Evolutionary conservation across 2,888 invertebrate genomes (phyloP), one percentile per base, ranked within the genome.

Genomic region (Margaritifera margaritifera): DNA sequence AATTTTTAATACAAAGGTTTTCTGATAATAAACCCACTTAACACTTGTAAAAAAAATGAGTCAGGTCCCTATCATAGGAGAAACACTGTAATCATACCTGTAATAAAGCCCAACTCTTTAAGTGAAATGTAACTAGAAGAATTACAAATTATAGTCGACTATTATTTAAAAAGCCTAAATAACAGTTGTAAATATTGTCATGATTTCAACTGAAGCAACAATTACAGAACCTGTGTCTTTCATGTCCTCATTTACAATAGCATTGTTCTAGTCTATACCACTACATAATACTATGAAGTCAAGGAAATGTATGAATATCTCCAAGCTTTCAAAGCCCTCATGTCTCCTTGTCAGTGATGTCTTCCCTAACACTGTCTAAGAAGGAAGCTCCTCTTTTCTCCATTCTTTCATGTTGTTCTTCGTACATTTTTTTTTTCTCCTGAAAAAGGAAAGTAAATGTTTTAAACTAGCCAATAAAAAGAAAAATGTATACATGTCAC

Each of bases 351-450:
- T 42, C 15, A 15, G 11, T 42, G 42, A 42, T 15, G 58, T 86
- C 85, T 51, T 84, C 80, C 25, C 86, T 71, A 50, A 86, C 84
- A 69, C 80, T 84, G 78, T 87, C 87, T 54, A 87, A 76, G 62
- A 86, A 87, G 8, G 83, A 84, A 42, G 81, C 74, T 3, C 82
- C 80, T 15, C 75, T 80, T 42, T 76, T 66, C 55, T 83, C 79
- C 85, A 86, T 84, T 59, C 78, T 74, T 27, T 75, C 65, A 42
- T 85, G 85, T 64, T 86, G 85, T 31, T 86, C 77, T 11, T 84
- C 80, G 66, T 86, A 86, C 19, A 84, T 8, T 51, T 75, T 65
- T 55, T 75, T 73, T 68, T 84, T 86, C 69, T 83, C 81, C 86
- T 86, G 77, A 11, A 78, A 80, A 54, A 57, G 25, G 62, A 5